Conservation (phyloP, 2,113 vertebrate species). For the Phrynosoma platyrhinos region DNA sequence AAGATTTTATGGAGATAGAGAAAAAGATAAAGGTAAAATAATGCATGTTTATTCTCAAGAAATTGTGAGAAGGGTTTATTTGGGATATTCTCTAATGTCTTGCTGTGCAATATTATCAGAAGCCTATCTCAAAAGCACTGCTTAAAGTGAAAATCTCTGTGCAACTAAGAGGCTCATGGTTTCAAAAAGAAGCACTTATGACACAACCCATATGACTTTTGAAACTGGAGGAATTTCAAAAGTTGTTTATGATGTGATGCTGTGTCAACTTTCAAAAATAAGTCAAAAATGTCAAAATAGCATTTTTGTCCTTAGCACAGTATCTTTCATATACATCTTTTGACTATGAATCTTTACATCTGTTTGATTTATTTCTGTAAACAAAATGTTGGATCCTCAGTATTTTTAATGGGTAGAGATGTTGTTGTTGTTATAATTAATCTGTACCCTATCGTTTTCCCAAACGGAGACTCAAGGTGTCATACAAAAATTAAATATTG, state of each 20-base stretch:
- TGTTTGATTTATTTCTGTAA: too few species aligned
- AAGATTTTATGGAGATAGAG: conserved; percentile 83
- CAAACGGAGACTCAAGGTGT: too few species aligned
- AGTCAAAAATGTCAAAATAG: not conserved
- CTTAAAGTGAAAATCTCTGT: not conserved
- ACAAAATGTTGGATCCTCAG: too few species aligned
- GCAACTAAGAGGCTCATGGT: not conserved
- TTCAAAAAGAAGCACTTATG: not conserved
- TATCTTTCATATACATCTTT: too few species aligned
- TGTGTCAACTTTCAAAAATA: not conserved
- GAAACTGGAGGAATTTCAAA: not conserved
- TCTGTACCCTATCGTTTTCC: too few species aligned
- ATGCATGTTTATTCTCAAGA: not conserved
- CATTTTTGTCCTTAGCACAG: too few species aligned
- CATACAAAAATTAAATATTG: too few species aligned
- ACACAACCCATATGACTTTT: not conserved
- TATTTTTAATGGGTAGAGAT: too few species aligned
- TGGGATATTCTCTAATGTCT: not conserved
- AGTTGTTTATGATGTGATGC: not conserved
- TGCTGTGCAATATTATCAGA: not conserved
- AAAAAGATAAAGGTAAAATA: conserved; percentile 84
- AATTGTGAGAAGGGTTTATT: not conserved
- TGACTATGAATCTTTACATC: too few species aligned
- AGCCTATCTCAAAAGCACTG: not conserved
- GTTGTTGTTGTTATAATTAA: too few species aligned